phyloP scores from a whole-genome alignment of 2,113 vertebrate species.

The Chaetodon trifascialis region DNA sequence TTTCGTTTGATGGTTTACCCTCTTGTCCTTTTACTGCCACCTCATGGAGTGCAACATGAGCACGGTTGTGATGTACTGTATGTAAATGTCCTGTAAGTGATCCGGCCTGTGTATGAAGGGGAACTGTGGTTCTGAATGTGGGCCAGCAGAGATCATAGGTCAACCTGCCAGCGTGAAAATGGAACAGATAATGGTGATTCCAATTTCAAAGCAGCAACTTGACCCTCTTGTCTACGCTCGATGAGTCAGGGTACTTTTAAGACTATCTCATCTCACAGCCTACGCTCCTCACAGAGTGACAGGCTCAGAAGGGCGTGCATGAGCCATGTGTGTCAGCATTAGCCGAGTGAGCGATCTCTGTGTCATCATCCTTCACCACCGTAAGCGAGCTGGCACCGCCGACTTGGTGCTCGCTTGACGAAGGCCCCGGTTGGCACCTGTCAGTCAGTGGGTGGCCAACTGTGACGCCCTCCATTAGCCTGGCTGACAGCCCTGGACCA shows the following conservation, averaged over 20 bases:
- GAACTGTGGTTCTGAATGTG: constrained; percentile 10
- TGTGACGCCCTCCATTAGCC: constrained; percentile 77
- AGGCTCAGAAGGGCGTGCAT: constrained; percentile 42
- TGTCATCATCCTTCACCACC: constrained; percentile 54
- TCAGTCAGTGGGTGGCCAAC: constrained; percentile 76
- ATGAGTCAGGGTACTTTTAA: constrained; percentile 57
- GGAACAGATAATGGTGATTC: constrained; percentile 51
- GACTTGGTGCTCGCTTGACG: constrained; percentile 42
- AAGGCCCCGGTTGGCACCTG: constrained; percentile 70
- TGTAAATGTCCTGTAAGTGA: constrained; percentile 13
- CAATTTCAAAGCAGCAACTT: constrained; percentile 64
- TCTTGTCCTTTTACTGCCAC: not conserved
- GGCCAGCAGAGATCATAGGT: constrained; percentile 52
- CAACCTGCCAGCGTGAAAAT: constrained; percentile 54
- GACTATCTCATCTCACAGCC: constrained; percentile 54
- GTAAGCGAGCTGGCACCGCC: constrained; percentile 52
- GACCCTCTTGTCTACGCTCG: constrained; percentile 60
- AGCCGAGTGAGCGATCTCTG: constrained; percentile 56
- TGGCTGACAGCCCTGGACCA: constrained; percentile 69
- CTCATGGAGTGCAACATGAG: not conserved
- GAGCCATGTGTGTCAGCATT: constrained; percentile 61
- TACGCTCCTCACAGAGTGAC: constrained; percentile 54
- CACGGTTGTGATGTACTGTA: not conserved
- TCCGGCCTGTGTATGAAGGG: constrained; percentile 7
- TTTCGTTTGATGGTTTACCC: not conserved